Evolutionary conservation across 2,113 vertebrate species (phyloP), one percentile per base, ranked within the genome.

Genomic region (Agapornis roseicollis): DNA sequence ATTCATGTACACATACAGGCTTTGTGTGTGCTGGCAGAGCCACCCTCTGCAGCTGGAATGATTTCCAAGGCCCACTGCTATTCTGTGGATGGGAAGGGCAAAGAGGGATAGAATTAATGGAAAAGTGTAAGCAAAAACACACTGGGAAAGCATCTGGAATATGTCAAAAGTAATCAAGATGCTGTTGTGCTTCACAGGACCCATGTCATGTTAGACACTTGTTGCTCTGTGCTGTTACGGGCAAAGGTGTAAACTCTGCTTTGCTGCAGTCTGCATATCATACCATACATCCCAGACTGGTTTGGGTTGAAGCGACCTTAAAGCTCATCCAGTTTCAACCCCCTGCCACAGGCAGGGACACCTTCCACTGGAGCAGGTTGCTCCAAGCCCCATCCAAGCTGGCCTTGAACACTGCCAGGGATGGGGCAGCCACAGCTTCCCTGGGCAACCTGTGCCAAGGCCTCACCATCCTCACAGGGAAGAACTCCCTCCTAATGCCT

Each of bases 1-100:
- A 25, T 6, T n/a, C 0, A 0, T 3, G 2, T 28, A 53, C 4
- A 5, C 47, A 19, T 35, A 2, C 17, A 37, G 52, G 55, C 13
- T 49, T 80, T 9, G 10, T 13, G 29, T 31, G 41, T n/a, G 31
- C 52, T 56, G 56, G 42, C 74, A 69, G 56, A 76, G 56, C 41
- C n/a, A 13, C 46, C 28, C 24, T 42, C 88, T 56, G 8, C 39
- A 50, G 5, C 18, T 29, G 46, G 60, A 70, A 44, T 33, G 15
- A n/a, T 14, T 60, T 42, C 52, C 65, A 65, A 1, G 1, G 27
- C 47, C 56, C 35, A 22, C 46, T 53, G 72, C 50, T 81, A 18
- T 33, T 87, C 73, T 44, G 63, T 0, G 10, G 60, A 39, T 17
- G 7, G 55, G 53, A 68, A 69, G 35, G 29, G 39, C 23, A 66